Evolutionary conservation across 2,113 vertebrate species (phyloP).

Genomic region (Tursiops truncatus): DNA sequence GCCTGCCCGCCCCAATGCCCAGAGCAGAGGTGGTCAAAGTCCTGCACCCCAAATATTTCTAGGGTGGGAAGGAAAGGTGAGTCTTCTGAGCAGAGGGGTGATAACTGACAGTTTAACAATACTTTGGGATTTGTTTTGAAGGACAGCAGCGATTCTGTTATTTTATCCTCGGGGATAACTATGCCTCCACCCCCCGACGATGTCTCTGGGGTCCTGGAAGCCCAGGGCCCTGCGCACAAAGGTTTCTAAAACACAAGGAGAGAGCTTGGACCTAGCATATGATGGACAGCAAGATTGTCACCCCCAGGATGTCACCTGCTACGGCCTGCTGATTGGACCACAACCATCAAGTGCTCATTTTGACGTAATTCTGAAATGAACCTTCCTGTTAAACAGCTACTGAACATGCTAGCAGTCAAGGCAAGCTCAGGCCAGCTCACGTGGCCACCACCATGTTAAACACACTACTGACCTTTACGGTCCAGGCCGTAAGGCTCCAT

Average conservation of each 20-base stretch:
- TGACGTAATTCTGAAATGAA: neutral
- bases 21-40: neutral
- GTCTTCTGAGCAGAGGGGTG: neutral
- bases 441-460: neutral
- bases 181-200: neutral
- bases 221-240: neutral
- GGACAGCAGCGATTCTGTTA: neutral
- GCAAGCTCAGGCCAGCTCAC: neutral
- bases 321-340: neutral
- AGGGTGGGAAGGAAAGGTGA: neutral
- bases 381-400: neutral
- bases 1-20: neutral
- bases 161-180: neutral
- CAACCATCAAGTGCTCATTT: neutral
- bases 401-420: neutral
- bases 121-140: neutral
- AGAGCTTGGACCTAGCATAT: neutral
- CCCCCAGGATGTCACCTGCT: neutral
- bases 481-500: neutral
- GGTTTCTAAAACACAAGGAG: neutral
- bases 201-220: neutral
- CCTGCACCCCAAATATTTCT: neutral
- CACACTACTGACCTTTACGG: conserved; percentile 9
- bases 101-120: neutral
- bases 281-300: neutral